Evolutionary conservation across 2,888 invertebrate genomes (phyloP), one percentile per base, ranked within the genome.

Genomic region (Drosophila neoperkinsi): DNA sequence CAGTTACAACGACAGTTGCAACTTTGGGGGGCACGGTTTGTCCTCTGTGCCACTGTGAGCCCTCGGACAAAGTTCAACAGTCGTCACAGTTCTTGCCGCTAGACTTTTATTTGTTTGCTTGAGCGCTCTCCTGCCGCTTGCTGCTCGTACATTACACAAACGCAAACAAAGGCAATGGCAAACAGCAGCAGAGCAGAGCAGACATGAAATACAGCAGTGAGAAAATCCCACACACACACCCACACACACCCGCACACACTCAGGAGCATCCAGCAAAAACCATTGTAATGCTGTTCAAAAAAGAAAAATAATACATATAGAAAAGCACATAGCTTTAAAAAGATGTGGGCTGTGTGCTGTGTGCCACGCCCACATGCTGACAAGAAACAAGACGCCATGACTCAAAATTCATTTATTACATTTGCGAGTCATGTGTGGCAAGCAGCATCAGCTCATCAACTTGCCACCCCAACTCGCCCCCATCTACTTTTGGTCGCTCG

Each of bases 331-430:
- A 21, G 70, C 70, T 68, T 68, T 77, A 56, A 55, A 68, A 46
- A 46, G 25, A 46, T 46, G 25, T 46, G 25, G 43, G 43, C 55
- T 56, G 63, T 55, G 30, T 43, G 56, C 57, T 64, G 64, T 36
- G 33, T 59, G 68, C 79, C 81, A 79, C 81, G 77, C 88, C 82
- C 88, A 77, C 87, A 84, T 73, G 81, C 77, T 81, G 68, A 64
- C 68, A 72, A 81, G 66, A 74, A 75, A 68, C 82, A 81, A 68
- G 68, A 60, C 74, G 81, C 71, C 81, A 67, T 84, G 81, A 71
- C 78, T 84, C 79, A 83, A 76, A 89, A 87, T 88, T 81, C 88
- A 88, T 86, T 85, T 88, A 81, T 78, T 84, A 80, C 83, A 80
- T 81, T 82, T 71, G 73, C 71, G 49, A 38, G 56, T 58, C 70